Evolutionary conservation across 2,797 vertebrate genomes (phyloP).

Genomic region (Leptoclinus maculatus): DNA sequence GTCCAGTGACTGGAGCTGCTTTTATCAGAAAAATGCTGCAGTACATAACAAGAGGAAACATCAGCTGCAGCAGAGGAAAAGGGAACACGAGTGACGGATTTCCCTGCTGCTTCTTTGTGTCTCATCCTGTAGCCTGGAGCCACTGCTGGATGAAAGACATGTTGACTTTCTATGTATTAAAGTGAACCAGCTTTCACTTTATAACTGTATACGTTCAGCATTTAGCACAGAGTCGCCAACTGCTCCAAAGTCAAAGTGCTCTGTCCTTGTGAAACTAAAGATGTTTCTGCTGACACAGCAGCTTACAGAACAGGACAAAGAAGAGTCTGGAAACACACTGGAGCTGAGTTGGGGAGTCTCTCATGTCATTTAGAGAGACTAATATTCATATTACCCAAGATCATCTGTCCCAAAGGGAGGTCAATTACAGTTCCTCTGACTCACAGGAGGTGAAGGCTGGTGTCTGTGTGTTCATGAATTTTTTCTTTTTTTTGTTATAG

Average conservation of each 20-base stretch:
- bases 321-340: conserved; percentile 42
- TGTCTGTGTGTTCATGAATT: conserved; percentile 18
- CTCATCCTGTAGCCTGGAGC: conserved; percentile 40
- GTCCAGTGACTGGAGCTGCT: background rate
- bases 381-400: conserved; percentile 48
- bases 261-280: background rate
- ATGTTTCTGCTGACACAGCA: conserved; percentile 31
- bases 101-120: conserved; percentile 42
- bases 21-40: conserved; percentile 23
- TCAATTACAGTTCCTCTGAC: conserved; percentile 58
- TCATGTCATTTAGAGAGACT: conserved; percentile 34
- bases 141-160: conserved; percentile 17
- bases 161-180: conserved; percentile 28
- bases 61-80: conserved; percentile 50
- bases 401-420: conserved; percentile 60
- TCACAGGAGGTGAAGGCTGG: conserved; percentile 32
- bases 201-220: conserved; percentile 1
- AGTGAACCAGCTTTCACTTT: background rate
- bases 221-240: background rate
- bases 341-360: conserved; percentile 59
- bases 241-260: background rate
- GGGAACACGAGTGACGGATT: conserved; percentile 31
- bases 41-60: conserved; percentile 44
- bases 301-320: background rate
- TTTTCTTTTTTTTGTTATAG: too few relatives aligned